Base-by-base conservation (phyloP, 2,888 invertebrate species). In the Ectemnius continuus region DNA sequence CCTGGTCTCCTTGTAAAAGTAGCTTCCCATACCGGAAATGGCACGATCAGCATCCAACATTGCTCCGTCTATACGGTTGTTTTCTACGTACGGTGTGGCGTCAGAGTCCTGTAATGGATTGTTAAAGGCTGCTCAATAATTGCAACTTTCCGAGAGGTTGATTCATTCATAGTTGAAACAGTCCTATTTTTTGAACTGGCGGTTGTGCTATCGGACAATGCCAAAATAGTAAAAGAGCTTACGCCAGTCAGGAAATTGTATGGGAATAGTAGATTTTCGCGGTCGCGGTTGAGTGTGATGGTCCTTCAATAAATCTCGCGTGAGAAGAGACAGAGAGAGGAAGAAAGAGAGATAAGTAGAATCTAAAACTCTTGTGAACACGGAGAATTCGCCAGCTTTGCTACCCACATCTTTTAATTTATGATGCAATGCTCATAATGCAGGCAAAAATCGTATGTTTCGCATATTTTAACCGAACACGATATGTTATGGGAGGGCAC, bases 41-140 rank as follows among this genome's bases (percentile, higher is more conserved):
- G 84, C 84, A 13, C 60, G 36, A 75, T 88, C 88, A 4, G 87
- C 84, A 60, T 89, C 85, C 13, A 86, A 56, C 14, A 79, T 28
- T 0, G 72, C 73, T 0, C 18, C 47, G 2, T 75, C 73, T 4
- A 78, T 5, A 58, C 73, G 76, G 76, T 79, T 76, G 0, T 84
- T 73, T n/a, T 84, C 77, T 16, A 88, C 68, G 36, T 86, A 89
- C 2, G 84, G 84, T 6, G 81, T 73, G 13, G 85, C 88, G 13
- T 82, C 67, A 3, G 63, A 46, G 60, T 85, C 84, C 87, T 70
- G 20, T n/a, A 48, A 59, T 36, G 36, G 36, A 36, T 8, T 6
- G 28, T 36, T 11, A 36, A 36, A 11, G 1, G 8, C 36, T 8
- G 8, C 36, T 36, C 0, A 36, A 36, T 6, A 36, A 8, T 36